phyloP scores from a whole-genome alignment of 2,888 invertebrate genomes.

The Ophonus ardosiacus region DNA sequence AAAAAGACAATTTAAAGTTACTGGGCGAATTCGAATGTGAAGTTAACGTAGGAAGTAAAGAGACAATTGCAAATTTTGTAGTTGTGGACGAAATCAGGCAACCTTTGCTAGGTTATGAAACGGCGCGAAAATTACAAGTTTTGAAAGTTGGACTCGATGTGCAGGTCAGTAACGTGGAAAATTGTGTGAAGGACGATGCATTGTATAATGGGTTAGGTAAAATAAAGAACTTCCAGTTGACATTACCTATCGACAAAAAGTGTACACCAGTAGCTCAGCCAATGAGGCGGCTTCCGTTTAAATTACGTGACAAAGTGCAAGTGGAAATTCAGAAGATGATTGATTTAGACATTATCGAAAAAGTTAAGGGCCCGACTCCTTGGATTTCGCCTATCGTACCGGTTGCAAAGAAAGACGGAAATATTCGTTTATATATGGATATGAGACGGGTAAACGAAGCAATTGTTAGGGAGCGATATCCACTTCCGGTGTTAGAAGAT shows the following conservation, averaged over 20 bases:
- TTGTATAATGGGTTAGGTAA: conserved; percentile 63
- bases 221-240: conserved; percentile 68
- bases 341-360: conserved; percentile 68
- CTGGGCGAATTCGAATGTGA: no score
- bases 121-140: no score
- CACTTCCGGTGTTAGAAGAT: conserved; percentile 67
- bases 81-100: no score
- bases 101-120: no score
- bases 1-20: no score
- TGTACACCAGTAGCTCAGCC: conserved; percentile 69
- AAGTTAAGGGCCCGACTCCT: conserved; percentile 67
- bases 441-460: conserved; percentile 67
- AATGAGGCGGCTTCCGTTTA: conserved; percentile 68
- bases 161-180: no score
- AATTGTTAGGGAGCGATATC: conserved; percentile 67
- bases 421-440: conserved; percentile 69
- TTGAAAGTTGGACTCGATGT: no score
- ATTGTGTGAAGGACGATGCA: no score
- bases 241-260: conserved; percentile 68
- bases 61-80: no score
- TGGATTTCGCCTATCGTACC: conserved; percentile 70
- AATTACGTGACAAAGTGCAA: conserved; percentile 68
- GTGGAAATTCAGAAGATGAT: conserved; percentile 66
- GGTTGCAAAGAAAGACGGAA: conserved; percentile 67
- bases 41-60: no score